Percentiles rank a stretch among this genome's conserved stretches.
phyloP scores from a whole-genome alignment of 2,888 invertebrate species.

The Drosophila barbarae region DNA sequence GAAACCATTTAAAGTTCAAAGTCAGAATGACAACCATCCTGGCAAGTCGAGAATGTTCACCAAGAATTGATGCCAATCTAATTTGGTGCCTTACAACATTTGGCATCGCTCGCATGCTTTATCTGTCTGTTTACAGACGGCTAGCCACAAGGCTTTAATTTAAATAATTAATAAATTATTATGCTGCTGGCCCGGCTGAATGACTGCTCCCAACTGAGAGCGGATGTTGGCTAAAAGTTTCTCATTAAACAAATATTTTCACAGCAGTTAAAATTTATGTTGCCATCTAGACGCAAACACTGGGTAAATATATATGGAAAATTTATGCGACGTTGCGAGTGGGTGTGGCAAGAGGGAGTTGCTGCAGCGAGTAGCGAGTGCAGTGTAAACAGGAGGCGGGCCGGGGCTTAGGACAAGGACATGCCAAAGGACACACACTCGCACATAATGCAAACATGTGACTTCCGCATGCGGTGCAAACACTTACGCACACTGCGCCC shows the following conservation, averaged over 20 bases:
- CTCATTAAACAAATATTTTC: slow-evolving; percentile 76
- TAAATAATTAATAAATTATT: slow-evolving; percentile 75
- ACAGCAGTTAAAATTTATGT: slow-evolving; percentile 74
- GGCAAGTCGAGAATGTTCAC: neutral
- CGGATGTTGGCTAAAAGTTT: slow-evolving; percentile 68
- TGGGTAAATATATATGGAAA: slow-evolving; percentile 42
- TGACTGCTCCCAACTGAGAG: slow-evolving; percentile 41
- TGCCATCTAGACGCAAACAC: slow-evolving; percentile 40
- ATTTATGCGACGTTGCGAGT: slow-evolving; percentile 51
- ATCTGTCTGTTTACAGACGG: slow-evolving; percentile 40
- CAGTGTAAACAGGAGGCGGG: slow-evolving; percentile 62
- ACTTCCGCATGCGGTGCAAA: slow-evolving; percentile 76
- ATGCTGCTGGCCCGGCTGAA: slow-evolving; percentile 31
- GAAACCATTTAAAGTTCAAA: neutral
- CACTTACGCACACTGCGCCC: slow-evolving; percentile 59
- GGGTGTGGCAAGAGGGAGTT: slow-evolving; percentile 45
- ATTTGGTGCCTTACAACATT: slow-evolving; percentile 19
- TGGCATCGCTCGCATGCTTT: slow-evolving; percentile 16
- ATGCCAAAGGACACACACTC: slow-evolving; percentile 70
- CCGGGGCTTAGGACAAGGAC: slow-evolving; percentile 60
- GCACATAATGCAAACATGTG: slow-evolving; percentile 76
- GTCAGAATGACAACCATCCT: neutral
- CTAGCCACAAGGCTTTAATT: slow-evolving; percentile 58
- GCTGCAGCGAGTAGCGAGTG: slow-evolving; percentile 54
- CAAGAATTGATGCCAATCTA: slow-evolving; percentile 28